A percentile compares a stretch with the other conserved stretches of the same genome.
These are phyloP conservation scores for Labeo calbasu DNA, from an alignment of 2,797 vertebrate genomes.

Conservation along the genomic window DNA sequence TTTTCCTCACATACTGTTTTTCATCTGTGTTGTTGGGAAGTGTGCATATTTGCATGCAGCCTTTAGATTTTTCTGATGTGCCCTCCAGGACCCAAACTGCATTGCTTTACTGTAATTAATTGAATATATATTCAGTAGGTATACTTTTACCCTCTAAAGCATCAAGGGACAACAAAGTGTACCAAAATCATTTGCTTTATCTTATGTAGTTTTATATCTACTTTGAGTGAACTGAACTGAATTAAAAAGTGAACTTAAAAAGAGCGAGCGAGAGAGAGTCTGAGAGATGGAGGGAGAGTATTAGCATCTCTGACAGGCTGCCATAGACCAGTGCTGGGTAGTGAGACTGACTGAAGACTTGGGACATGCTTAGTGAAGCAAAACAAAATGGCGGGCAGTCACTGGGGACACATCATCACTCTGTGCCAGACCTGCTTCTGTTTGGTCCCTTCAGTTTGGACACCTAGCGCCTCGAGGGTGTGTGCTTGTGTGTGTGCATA, in stretches of 20 bases:
- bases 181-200: background rate
- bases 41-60: background rate
- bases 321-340: slow-evolving; percentile 37
- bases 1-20: background rate
- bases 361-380: slow-evolving; percentile 53
- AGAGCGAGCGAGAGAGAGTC: slow-evolving; percentile 12
- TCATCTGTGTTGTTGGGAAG: background rate
- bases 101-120: background rate
- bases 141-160: slow-evolving; percentile 3
- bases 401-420: slow-evolving; percentile 52
- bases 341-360: slow-evolving; percentile 46
- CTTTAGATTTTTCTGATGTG: background rate
- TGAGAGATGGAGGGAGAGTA: slow-evolving; percentile 47
- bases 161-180: background rate
- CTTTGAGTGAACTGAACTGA: background rate
- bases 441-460: slow-evolving; percentile 47
- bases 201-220: background rate
- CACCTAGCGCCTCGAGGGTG: slow-evolving; percentile 36
- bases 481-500: slow-evolving; percentile 39
- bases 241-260: background rate
- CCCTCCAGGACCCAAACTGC: background rate
- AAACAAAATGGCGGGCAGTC: slow-evolving; percentile 59
- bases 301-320: slow-evolving; percentile 56
- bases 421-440: slow-evolving; percentile 49
- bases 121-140: background rate